Evolutionary conservation across 2,888 invertebrate genomes (phyloP), one percentile per base, ranked within the genome.

Genomic region (Drosophila nigricruria): DNA sequence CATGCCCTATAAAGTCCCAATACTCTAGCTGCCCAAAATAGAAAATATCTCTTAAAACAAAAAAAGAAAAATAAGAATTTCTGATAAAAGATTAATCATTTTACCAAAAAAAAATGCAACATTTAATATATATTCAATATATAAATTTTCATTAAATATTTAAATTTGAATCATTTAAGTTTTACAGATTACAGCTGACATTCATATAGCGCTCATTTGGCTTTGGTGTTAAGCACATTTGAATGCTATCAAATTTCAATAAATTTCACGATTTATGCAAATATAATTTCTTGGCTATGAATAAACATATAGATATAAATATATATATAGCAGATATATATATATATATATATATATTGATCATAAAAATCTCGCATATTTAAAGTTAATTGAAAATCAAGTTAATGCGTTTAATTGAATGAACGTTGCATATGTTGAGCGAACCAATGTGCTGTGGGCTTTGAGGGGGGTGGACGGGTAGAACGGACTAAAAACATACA

Each of bases 311-410:
- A 59, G 16, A 16, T 16, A n/a, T n/a, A 16, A n/a, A 34, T 32
- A 64, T 49, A 64, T 52, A 73, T 23, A 57, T 60, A 54, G 4
- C 16, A 38, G 4, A 32, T 12, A 10, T 32, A 58, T 16, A 12
- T 16, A 18, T 20, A 36, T 47, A 72, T 52, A 67, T 47, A 63
- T n/a, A 57, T 63, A 57, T 60, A 63, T 76, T 45, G 62, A 63
- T 60, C 60, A 54, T 63, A 63, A 67, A 77, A 76, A 70, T 70
- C 61, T 12, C 47, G 12, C 20, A 16, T 69, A 88, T 85, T 89
- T 79, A 85, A 88, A 84, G 89, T 84, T 86, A 86, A 86, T 89
- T 86, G 89, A 90, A 90, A 90, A 85, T 85, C 89, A 90, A 85
- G 87, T 85, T 82, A 86, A 90, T 86, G 81, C 87, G 72, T 90